Base-by-base conservation (phyloP, 2,797 vertebrate genomes). In the Miichthys miiuy region DNA sequence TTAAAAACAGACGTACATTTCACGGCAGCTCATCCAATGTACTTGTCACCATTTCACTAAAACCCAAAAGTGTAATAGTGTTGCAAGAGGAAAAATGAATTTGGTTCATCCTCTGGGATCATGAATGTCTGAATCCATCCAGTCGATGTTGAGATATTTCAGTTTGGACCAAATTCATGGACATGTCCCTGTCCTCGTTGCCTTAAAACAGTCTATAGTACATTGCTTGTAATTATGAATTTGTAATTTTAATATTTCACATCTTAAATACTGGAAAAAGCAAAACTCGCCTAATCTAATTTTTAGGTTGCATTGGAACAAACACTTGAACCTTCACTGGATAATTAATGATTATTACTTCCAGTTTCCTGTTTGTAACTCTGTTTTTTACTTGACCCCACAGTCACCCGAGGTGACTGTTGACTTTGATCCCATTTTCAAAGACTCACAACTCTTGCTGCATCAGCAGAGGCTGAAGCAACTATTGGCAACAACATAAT, bases 391-490 rank as follows among this genome's bases (percentile, higher is more conserved):
- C 42, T 68, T 79, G 46, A 80, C 52, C 61, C 47, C 17, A 61
- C 2, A 38, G 64, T 69, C 52, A 52, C 21, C 18, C 3, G 0
- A 54, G 51, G 42, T 82, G 73, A 58, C 4, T 0, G 12, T 38
- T 2, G 0, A 56, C 55, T 77, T 85, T 80, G 63, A 73, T 80
- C 44, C 34, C 3, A 6, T 57, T 75, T 79, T 70, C 18, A 78
- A 77, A 75, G 55, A 61, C 56, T 41, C n/a, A 72, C 47, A 48
- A 20, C 46, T 72, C 48, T 14, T 65, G 82, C 78, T 85, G 57
- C 48, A 61, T 88, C 86, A 88, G 85, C 87, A 76, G 46, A 11
- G 55, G 69, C 23, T 80, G 41, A 72, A 80, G 55, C 74, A 69
- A 55, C 56, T 63, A 30, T 73, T 88, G 83, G 86, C 79, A 77